Base-by-base conservation (phyloP, 2,888 invertebrate species). In the Sthenelais limicola region DNA sequence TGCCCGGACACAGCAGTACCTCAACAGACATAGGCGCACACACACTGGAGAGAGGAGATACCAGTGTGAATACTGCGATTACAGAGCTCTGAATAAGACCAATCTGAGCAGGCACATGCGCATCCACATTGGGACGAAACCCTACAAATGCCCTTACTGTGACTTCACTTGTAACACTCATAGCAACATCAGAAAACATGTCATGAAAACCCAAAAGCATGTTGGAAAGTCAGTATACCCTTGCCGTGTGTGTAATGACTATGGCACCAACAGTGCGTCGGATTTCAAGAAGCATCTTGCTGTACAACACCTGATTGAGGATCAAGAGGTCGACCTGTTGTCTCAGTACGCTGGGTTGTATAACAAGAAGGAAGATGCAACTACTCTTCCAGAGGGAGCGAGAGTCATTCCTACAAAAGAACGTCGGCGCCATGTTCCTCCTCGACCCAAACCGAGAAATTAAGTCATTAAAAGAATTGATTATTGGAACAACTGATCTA, bases 131-230 rank as follows among this genome's bases (percentile, higher is more conserved):
- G 88, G 87, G 28, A 80, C 83, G 3, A 86, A 87, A 71, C 88
- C 88, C 1, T 88, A 85, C 75, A 82, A 85, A 73, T 88, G 88
- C 77, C 88, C 88, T 0, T 89, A 89, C 76, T 96, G 96, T 82
- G 83, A 90, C 1, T 96, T 94, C 86, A 90, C 90, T 3, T 87
- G 87, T 75, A 87, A 87, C 76, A 85, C 84, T 0, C 85, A 94
- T 92, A 96, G 95, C 86, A 96, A 96, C 86, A 91, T 96, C 15
- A 91, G 96, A 3, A 95, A 96, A 83, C 96, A 96, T 88, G 92
- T 95, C 1, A 88, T 94, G 0, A 92, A 91, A 43, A 94, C 94
- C 12, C 92, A 91, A 71, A 92, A 93, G 68, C 96, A 96, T 88
- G 91, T 91, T 0, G 94, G 94, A 0, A 91, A 92, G 82, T 91